Percentiles rank a stretch among this genome's conserved stretches.
These are phyloP conservation scores for Cataglyphis altisquamis DNA, from an alignment of 2,888 invertebrate species.

Conservation along the genomic window DNA sequence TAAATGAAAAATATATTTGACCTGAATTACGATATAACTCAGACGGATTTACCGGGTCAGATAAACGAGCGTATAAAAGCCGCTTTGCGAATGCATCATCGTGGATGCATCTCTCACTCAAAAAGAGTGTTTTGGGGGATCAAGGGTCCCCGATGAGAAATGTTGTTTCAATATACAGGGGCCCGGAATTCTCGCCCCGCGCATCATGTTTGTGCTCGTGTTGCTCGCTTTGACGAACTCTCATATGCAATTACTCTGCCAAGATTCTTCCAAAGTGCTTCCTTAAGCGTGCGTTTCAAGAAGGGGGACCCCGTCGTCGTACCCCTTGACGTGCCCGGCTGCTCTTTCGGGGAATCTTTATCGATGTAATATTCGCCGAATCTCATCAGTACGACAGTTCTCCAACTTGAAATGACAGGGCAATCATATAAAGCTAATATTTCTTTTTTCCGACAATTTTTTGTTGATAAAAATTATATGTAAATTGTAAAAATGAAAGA, in stretches of 20 bases:
- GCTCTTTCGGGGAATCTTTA: slow-evolving; percentile 46
- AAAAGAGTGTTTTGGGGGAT: slow-evolving; percentile 5
- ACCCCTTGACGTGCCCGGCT: slow-evolving; percentile 19
- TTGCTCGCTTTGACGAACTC: slow-evolving; percentile 72
- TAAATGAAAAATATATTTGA: slow-evolving; percentile 17
- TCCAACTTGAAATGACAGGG: slow-evolving; percentile 17
- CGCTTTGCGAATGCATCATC: slow-evolving; percentile 16
- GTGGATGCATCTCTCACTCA: neutral
- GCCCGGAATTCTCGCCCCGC: slow-evolving; percentile 13
- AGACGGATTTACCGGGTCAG: slow-evolving; percentile 5
- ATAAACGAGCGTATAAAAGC: slow-evolving; percentile 7
- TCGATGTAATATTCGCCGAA: slow-evolving; percentile 58
- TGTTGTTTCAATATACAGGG: slow-evolving; percentile 44
- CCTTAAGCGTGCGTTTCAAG: slow-evolving; percentile 72
- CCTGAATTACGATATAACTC: slow-evolving; percentile 1
- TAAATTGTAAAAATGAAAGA: neutral
- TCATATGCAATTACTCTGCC: slow-evolving; percentile 75
- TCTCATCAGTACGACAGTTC: slow-evolving; percentile 52
- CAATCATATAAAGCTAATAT: slow-evolving; percentile 1
- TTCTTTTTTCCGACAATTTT: neutral
- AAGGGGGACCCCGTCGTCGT: slow-evolving; percentile 45
- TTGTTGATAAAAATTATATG: neutral
- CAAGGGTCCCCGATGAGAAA: slow-evolving; percentile 28
- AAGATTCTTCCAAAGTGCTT: slow-evolving; percentile 72
- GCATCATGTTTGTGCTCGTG: slow-evolving; percentile 60